phyloP scores from a whole-genome alignment of 1,140 invertebrate genomes.

The Conopomorpha cramerella region DNA sequence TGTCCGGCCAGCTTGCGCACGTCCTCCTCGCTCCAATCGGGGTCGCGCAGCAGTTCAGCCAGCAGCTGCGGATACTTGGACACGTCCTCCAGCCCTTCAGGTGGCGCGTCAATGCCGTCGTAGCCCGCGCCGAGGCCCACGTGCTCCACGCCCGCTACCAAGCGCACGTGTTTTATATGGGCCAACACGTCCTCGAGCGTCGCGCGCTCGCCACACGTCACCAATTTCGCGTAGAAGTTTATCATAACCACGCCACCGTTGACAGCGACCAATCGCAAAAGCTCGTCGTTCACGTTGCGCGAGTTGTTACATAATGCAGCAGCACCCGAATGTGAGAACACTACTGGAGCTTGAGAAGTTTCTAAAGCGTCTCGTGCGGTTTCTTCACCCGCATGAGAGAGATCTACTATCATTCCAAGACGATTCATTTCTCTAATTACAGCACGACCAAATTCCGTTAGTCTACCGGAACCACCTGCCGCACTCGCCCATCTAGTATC shows the following conservation, averaged over 20 bases:
- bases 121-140: conserved; percentile 88
- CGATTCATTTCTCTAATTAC: conserved; percentile 88
- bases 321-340: conserved; percentile 91
- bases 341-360: conserved; percentile 83
- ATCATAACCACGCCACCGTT: conserved; percentile 91
- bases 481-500: conserved; percentile 75
- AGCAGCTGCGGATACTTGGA: conserved; percentile 86
- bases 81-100: conserved; percentile 85
- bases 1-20: conserved; percentile 85
- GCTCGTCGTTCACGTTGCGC: conserved; percentile 86
- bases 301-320: conserved; percentile 84
- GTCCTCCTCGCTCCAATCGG: conserved; percentile 82
- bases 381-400: conserved; percentile 85
- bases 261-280: conserved; percentile 77
- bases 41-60: conserved; percentile 74
- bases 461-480: conserved; percentile 57
- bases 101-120: conserved; percentile 83
- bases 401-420: conserved; percentile 92
- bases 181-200: conserved; percentile 83
- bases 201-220: conserved; percentile 79
- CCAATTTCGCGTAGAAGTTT: conserved; percentile 83
- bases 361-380: conserved; percentile 86
- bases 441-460: conserved; percentile 71
- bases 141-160: conserved; percentile 79
- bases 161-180: conserved; percentile 85